Conservation (phyloP, 64 coral and sea anemone genomes). For the Dendronephthya gigantea region DNA sequence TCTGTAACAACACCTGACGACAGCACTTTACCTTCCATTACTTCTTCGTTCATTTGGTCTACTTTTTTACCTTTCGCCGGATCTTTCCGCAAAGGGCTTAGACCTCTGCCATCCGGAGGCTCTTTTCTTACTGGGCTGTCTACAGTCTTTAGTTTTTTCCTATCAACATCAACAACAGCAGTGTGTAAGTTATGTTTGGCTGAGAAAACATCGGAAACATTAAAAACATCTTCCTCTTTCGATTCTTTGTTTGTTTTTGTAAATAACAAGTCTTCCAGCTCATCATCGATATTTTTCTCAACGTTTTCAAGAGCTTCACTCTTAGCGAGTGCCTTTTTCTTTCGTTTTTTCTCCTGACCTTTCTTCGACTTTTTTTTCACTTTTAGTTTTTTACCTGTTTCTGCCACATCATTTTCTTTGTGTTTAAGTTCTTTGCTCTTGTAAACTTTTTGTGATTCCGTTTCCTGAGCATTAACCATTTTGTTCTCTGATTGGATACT, state of each 20-base stretch:
- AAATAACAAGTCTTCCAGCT: background rate
- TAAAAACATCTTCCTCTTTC: background rate
- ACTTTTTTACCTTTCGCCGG: background rate
- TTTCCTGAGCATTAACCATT: background rate
- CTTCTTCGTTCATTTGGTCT: background rate
- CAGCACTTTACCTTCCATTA: background rate
- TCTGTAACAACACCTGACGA: background rate
- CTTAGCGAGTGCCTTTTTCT: background rate
- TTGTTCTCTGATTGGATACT: background rate
- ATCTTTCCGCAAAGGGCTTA: background rate
- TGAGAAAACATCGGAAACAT: background rate
- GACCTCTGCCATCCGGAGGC: no score
- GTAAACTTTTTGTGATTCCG: background rate
- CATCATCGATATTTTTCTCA: background rate
- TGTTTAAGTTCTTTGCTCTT: background rate
- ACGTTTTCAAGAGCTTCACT: background rate
- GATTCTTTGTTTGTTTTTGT: background rate
- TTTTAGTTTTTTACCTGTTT: background rate
- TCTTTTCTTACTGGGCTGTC: background rate
- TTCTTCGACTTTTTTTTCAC: background rate
- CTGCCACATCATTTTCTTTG: background rate
- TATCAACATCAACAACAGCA: background rate
- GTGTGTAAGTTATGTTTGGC: background rate
- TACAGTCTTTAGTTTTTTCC: background rate
- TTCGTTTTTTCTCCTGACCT: background rate